Conservation (phyloP, 2,888 invertebrate species). For the Marasmarcha lunaedactyla region DNA sequence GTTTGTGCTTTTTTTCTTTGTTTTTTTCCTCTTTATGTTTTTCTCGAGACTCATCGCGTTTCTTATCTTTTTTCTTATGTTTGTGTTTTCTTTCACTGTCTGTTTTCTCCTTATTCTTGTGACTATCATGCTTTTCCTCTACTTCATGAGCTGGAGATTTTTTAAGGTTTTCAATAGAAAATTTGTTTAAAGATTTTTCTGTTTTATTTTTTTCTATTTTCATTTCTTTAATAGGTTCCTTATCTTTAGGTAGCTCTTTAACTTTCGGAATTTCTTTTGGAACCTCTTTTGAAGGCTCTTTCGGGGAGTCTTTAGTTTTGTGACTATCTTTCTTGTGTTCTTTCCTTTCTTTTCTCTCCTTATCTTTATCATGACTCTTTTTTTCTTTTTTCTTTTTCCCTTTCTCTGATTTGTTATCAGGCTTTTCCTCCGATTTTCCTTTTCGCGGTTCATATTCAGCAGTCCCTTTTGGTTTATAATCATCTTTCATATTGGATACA, state of each 20-base stretch:
- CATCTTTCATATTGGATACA: constrained; percentile 55
- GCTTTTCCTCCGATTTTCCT: constrained; percentile 56
- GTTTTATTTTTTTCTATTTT: constrained; percentile 51
- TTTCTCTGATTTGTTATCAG: constrained; percentile 64
- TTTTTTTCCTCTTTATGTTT: constrained; percentile 66
- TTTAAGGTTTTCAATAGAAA: constrained; percentile 57
- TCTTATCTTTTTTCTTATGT: constrained; percentile 76
- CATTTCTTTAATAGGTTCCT: constrained; percentile 38
- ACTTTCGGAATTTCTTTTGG: constrained; percentile 38
- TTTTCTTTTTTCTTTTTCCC: constrained; percentile 74
- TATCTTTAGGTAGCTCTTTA: constrained; percentile 42
- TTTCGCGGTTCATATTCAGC: constrained; percentile 44
- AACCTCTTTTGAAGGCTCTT: constrained; percentile 42
- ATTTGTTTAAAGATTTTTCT: constrained; percentile 54
- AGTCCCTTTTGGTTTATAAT: constrained; percentile 37
- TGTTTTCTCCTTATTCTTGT: constrained; percentile 62
- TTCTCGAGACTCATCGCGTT: constrained; percentile 72
- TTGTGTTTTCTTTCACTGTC: constrained; percentile 69
- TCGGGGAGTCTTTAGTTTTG: constrained; percentile 54
- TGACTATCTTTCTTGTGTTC: constrained; percentile 71
- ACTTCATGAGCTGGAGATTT: constrained; percentile 54
- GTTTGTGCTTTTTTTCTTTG: constrained; percentile 66
- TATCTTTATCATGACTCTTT: constrained; percentile 73
- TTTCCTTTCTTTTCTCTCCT: constrained; percentile 69
- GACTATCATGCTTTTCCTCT: constrained; percentile 40